Evolutionary conservation across 2,113 vertebrate genomes (phyloP).

Genomic region (Polypterus senegalus): DNA sequence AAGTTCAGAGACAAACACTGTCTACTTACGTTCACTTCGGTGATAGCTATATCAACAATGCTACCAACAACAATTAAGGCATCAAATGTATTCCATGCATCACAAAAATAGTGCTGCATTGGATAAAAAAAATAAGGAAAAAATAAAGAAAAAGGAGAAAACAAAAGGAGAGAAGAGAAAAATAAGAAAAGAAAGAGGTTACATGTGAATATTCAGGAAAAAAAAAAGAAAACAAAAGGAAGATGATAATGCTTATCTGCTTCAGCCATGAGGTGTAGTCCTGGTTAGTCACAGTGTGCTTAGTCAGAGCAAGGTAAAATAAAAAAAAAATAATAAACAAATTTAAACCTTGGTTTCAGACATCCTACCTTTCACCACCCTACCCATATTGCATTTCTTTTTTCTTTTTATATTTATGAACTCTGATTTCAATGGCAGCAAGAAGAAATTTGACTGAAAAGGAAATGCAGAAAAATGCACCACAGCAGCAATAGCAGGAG

Average conservation of each 20-base stretch:
- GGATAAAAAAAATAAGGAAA: slow-evolving; percentile 46
- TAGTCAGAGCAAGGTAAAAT: slow-evolving; percentile 21
- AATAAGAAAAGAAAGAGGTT: slow-evolving; percentile 91
- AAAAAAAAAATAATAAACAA: slow-evolving; percentile 9
- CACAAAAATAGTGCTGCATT: slow-evolving; percentile 99
- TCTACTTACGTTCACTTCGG: slow-evolving; percentile 99
- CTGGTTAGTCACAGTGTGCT: slow-evolving; percentile 25
- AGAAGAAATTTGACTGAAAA: slow-evolving; percentile 22
- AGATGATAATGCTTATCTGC: slow-evolving; percentile 47
- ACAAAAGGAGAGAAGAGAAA: slow-evolving; percentile 73
- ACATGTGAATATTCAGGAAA: slow-evolving; percentile 62
- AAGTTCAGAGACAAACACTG: slow-evolving; percentile 72
- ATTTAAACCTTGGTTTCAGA: slow-evolving; percentile 9
- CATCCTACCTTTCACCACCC: slow-evolving; percentile 19
- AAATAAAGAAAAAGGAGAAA: slow-evolving; percentile 39
- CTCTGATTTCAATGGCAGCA: slow-evolving; percentile 12
- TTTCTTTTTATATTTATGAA: background rate
- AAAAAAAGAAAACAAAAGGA: slow-evolving; percentile 29
- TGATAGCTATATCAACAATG: slow-evolving; percentile 99
- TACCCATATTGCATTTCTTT: slow-evolving; percentile 8
- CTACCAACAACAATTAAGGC: slow-evolving; percentile 99
- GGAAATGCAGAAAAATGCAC: slow-evolving; percentile 55
- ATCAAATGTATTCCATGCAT: slow-evolving; percentile 99
- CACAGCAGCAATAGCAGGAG: slow-evolving; percentile 35
- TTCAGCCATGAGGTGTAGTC: slow-evolving; percentile 21